Base-by-base conservation (phyloP, 2,113 vertebrate genomes). In the Picathartes gymnocephalus region DNA sequence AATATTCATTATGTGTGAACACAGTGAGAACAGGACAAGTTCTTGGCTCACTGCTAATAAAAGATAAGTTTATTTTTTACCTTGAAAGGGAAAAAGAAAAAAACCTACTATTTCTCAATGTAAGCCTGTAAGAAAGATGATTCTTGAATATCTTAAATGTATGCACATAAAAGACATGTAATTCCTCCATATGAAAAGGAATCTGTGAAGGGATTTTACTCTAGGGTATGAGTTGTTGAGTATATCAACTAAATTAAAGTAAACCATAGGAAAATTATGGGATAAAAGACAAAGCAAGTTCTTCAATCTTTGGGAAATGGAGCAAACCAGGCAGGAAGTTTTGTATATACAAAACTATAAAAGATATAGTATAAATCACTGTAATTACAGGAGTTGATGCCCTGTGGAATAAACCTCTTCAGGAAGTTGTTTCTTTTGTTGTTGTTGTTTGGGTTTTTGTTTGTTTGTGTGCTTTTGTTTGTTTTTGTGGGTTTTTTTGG, bases 1-100 rank as follows among this genome's bases (percentile, higher is more conserved):
- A 93, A 95, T 97, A 96, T 91, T 94, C 93, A 97, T 97, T 95
- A 97, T 83, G 95, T 95, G 93, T 92, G 56, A 97, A 33, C 57
- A 78, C 71, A 91, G 33, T 45, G 80, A 89, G 62, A 92, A 84
- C 42, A 72, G 31, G 92, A 95, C 88, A 95, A 86, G 60, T 90
- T 96, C 93, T 95, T 97, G 97, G 96, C 96, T 96, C 33, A 27
- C 57, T 88, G n/a, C 47, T 79, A 81, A 50, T 51, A 94, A 53
- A 53, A 97, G 91, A 89, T 79, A 95, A 88, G 74, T 88, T 83
- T 94, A 30, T 78, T 69, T 88, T 69, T 83, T 93, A 96, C 92
- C 89, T 94, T 85, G 44, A 93, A 86, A 83, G 25, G 19, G 28
- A 64, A 61, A 74, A 95, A 91, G 27, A 77, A 76, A 86, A 48